Percentiles rank a stretch among this genome's conserved stretches.
Evolutionary conservation across 2,888 invertebrate species (phyloP).

Genomic region (Mesorhabditis belari): DNA sequence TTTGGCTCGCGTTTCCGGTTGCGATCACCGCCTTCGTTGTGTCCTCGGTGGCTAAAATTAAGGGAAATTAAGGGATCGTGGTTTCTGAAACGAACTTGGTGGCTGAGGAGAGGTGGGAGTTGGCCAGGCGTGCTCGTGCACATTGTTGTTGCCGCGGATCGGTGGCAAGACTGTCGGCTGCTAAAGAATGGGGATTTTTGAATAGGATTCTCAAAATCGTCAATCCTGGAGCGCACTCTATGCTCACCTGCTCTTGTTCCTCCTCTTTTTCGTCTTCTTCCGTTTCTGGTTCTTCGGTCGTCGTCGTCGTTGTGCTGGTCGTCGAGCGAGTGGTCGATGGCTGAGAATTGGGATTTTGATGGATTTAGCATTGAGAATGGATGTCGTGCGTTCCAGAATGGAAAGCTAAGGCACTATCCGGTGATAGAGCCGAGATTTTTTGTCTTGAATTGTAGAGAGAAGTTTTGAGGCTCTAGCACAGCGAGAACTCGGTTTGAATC

Average conservation of each 20-base stretch:
- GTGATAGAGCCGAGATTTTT: too few relatives aligned
- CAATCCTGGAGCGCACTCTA: not conserved
- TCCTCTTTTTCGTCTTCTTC: not conserved
- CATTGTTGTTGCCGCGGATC: not conserved
- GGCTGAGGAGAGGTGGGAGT: not conserved
- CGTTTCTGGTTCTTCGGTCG: not conserved
- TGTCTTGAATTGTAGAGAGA: too few relatives aligned
- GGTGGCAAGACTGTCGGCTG: not conserved
- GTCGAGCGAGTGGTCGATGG: not conserved
- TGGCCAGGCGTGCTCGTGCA: not conserved
- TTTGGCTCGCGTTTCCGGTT: slow-evolving; percentile 10
- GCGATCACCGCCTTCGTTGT: not conserved
- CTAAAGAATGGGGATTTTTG: not conserved
- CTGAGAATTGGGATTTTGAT: not conserved
- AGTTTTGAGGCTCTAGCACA: too few relatives aligned
- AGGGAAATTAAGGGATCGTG: not conserved
- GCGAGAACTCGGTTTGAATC: too few relatives aligned
- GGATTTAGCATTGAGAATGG: too few relatives aligned
- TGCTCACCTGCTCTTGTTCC: not conserved
- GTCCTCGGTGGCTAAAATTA: slow-evolving; percentile 3
- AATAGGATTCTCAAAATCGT: not conserved
- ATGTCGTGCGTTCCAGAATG: too few relatives aligned
- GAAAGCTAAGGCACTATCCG: too few relatives aligned
- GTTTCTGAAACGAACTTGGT: not conserved
- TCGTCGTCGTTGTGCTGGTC: not conserved